phyloP scores from a whole-genome alignment of 2,888 invertebrate genomes.

The Caenorhabditis virilis region DNA sequence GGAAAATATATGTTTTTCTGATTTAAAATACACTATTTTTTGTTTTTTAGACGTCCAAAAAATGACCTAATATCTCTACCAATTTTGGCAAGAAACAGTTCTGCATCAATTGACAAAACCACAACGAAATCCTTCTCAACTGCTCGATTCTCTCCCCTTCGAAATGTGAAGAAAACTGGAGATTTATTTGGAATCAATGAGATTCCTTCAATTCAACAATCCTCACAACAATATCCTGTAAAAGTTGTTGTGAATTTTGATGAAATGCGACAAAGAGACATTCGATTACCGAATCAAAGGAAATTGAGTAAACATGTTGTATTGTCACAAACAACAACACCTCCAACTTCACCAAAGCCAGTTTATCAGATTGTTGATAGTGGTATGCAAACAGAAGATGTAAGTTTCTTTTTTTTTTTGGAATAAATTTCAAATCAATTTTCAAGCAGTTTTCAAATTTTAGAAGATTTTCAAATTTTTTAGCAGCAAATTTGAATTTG shows the following conservation, averaged over 20 bases:
- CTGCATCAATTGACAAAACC: constrained; percentile 20
- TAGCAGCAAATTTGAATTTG: too few species aligned
- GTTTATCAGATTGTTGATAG: constrained; percentile 40
- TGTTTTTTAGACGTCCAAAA: too few species aligned
- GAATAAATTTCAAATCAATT: too few species aligned
- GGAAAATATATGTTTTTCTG: too few species aligned
- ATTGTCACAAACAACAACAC: constrained; percentile 34
- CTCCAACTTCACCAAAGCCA: constrained; percentile 29
- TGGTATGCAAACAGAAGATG: constrained; percentile 47
- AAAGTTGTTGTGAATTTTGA: constrained; percentile 36
- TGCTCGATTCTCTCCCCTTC: constrained; percentile 17
- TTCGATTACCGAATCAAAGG: background rate
- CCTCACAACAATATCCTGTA: constrained; percentile 21
- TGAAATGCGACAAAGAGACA: background rate
- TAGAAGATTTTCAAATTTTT: too few species aligned
- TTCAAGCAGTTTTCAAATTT: too few species aligned
- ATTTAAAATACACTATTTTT: too few species aligned
- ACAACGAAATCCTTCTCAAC: constrained; percentile 13
- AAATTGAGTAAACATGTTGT: constrained; percentile 3
- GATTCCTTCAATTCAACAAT: too few species aligned
- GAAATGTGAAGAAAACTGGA: background rate
- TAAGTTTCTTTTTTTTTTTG: constrained; percentile 4
- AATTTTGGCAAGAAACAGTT: too few species aligned
- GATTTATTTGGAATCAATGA: too few species aligned
- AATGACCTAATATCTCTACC: too few species aligned